phyloP scores from a whole-genome alignment of 1,140 invertebrate genomes.

The Meloidogyne exigua region DNA sequence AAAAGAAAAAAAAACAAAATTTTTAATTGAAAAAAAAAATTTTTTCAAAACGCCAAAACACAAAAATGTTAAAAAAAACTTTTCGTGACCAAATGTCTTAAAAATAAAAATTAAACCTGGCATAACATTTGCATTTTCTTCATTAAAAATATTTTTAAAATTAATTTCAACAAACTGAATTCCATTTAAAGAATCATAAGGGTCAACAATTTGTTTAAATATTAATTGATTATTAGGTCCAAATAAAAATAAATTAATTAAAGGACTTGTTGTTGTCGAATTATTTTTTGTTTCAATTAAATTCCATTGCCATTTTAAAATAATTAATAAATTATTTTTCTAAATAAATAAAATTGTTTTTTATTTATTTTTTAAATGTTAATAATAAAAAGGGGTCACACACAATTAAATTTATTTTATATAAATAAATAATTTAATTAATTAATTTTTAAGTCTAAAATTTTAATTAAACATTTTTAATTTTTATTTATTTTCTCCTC shows the following conservation, averaged over 20 bases:
- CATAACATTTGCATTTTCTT: background rate
- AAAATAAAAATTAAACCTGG: background rate
- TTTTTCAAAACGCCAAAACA: too few relatives aligned
- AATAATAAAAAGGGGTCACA: too few relatives aligned
- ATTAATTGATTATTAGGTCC: conserved; percentile 14
- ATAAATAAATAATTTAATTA: too few relatives aligned
- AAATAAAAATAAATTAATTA: conserved; percentile 13
- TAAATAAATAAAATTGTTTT: background rate
- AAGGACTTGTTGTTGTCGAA: conserved; percentile 26
- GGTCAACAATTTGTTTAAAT: background rate
- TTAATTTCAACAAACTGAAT: conserved; percentile 16
- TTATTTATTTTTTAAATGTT: too few relatives aligned
- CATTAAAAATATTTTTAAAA: background rate
- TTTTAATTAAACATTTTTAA: too few relatives aligned
- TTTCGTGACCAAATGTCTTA: too few relatives aligned
- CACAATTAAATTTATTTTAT: too few relatives aligned
- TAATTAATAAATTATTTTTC: conserved; percentile 7
- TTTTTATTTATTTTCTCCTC: too few relatives aligned
- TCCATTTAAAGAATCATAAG: conserved; percentile 20
- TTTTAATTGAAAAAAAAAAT: too few relatives aligned
- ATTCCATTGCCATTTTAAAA: conserved; percentile 30
- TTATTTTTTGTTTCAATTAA: conserved; percentile 3
- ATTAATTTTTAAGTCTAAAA: too few relatives aligned
- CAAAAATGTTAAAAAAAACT: too few relatives aligned
- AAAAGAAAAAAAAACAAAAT: too few relatives aligned